Conservation (phyloP, 2,888 invertebrate genomes). For the Julus scanicus region DNA sequence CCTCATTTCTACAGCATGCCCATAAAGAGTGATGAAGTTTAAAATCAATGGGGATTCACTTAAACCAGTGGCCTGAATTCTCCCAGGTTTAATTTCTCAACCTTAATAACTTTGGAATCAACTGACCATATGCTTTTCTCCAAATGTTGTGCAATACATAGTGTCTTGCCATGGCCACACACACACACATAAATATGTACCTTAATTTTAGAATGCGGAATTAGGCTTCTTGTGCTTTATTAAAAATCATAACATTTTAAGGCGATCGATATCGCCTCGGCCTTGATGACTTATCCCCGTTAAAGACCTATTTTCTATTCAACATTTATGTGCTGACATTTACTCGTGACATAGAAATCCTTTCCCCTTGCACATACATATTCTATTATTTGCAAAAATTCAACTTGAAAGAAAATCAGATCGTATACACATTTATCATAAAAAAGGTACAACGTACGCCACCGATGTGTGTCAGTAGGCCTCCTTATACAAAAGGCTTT, state of each 20-base stretch:
- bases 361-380: not conserved
- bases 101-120: no score
- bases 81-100: no score
- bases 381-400: not conserved
- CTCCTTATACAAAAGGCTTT: not conserved
- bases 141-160: no score
- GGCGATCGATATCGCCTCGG: not conserved
- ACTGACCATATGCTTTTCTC: no score
- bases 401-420: constrained; percentile 16
- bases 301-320: not conserved
- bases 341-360: not conserved
- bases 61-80: no score
- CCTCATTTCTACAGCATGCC: no score
- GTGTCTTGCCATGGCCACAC: no score
- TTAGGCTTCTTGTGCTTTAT: no score
- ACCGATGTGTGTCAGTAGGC: constrained; percentile 13
- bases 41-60: no score
- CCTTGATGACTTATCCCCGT: not conserved
- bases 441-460: not conserved
- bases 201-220: no score
- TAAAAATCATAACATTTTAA: not conserved
- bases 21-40: no score
- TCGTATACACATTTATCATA: not conserved
- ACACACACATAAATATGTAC: no score
- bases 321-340: constrained; percentile 6